Evolutionary conservation across 2,797 vertebrate genomes (phyloP).

Genomic region (Acanthiza pusilla): DNA sequence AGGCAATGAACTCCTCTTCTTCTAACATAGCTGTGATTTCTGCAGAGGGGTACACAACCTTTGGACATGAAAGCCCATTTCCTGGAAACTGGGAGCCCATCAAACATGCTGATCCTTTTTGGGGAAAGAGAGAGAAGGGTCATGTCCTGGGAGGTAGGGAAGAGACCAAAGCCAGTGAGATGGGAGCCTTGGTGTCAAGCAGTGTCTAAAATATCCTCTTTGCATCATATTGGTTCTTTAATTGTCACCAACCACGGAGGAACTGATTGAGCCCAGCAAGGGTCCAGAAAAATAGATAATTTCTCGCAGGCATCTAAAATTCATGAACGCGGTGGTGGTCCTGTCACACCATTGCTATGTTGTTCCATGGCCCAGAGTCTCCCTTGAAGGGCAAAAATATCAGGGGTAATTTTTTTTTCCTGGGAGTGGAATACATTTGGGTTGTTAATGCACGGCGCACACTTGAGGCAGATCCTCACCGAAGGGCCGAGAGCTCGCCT

Average conservation of each 20-base stretch:
- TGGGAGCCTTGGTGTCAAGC: slow-evolving; percentile 63
- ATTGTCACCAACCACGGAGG: slow-evolving; percentile 75
- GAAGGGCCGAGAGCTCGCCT: slow-evolving; percentile 37
- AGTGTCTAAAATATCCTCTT: slow-evolving; percentile 69
- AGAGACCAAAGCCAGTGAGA: background rate
- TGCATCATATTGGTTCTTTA: slow-evolving; percentile 70
- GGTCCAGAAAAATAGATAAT: slow-evolving; percentile 72
- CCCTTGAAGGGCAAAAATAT: slow-evolving; percentile 63
- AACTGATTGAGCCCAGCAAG: slow-evolving; percentile 76
- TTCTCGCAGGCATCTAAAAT: slow-evolving; percentile 67
- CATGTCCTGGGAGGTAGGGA: background rate
- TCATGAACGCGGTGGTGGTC: slow-evolving; percentile 62
- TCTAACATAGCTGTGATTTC: background rate
- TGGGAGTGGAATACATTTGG: slow-evolving; percentile 59
- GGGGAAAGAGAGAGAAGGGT: background rate
- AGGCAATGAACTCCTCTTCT: background rate
- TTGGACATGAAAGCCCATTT: background rate
- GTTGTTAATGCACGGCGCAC: slow-evolving; percentile 53
- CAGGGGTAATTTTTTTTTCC: slow-evolving; percentile 15
- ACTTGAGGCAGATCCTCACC: slow-evolving; percentile 44
- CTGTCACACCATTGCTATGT: slow-evolving; percentile 31
- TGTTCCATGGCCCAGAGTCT: slow-evolving; percentile 18
- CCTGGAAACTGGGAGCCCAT: background rate
- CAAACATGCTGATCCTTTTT: background rate
- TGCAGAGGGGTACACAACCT: background rate